Evolutionary conservation across 2,797 vertebrate genomes (phyloP), one percentile per base, ranked within the genome.

Genomic region (Cheirogaleus major): DNA sequence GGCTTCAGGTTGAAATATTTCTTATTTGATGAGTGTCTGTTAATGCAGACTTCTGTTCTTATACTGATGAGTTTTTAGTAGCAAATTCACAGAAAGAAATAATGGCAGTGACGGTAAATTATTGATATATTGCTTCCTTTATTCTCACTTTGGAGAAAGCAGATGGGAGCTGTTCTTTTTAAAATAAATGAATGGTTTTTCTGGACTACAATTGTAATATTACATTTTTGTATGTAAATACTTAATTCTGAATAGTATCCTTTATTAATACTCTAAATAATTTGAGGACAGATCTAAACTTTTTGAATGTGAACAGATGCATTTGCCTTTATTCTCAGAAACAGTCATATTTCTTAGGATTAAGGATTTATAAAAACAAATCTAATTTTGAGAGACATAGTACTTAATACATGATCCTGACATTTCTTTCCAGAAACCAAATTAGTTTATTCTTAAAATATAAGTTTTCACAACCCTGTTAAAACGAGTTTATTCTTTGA

Each of bases 401-500:
- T 91, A 91, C 59, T 95, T 92, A 96, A 92, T 96, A 90, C 72
- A 83, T 82, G 41, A 87, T 93, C 86, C 38, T 97, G 95, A 84
- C 94, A 94, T 98, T 96, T 96, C 91, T 95, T 95, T 97, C 18
- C 55, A 95, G 84, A 93, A 96, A 92, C 91, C 91, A 94, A 96
- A 92, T 95, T 95, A 96, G 93, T 96, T 95, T 98, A 65, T 97
- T 97, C 76, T 95, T 84, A 92, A 93, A 81, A 92, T 95, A 52
- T 22, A 97, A 81, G 59, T 89, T 96, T 96, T 97, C 87, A 95
- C 80, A 97, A 93, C 69, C 67, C 35, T 87, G 72, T 96, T 94
- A 92, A 97, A 96, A 92, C 84, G 65, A 96, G 80, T 96, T 96
- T 98, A 96, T 97, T 97, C 91, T 91, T 70, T 98, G 89, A 98